phyloP scores from a whole-genome alignment of 1,140 invertebrate genomes.

The Zaprionus capensis region DNA sequence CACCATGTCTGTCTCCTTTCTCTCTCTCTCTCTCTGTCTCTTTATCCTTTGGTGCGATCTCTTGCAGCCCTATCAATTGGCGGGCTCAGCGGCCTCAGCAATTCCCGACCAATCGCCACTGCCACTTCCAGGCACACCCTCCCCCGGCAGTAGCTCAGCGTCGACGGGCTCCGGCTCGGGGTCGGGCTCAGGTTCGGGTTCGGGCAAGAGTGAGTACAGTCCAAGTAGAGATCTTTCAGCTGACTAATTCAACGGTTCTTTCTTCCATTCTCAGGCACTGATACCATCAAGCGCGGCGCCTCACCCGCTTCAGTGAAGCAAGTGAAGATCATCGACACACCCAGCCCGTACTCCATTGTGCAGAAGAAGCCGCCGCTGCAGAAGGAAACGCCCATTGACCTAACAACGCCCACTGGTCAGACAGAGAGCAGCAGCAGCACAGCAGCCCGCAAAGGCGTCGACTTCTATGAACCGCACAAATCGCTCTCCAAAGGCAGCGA shows the following conservation, averaged over 20 bases:
- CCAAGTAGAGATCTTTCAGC: neutral
- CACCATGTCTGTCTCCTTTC: slow-evolving; percentile 5
- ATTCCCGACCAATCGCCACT: slow-evolving; percentile 84
- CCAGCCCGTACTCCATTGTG: slow-evolving; percentile 77
- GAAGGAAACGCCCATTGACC: slow-evolving; percentile 64
- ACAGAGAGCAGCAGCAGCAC: slow-evolving; percentile 39
- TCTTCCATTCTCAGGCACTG: slow-evolving; percentile 67
- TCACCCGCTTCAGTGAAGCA: slow-evolving; percentile 81
- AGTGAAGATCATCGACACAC: slow-evolving; percentile 77
- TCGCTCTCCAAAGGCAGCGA: slow-evolving; percentile 59
- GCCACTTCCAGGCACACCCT: slow-evolving; percentile 84
- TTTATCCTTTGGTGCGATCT: slow-evolving; percentile 28
- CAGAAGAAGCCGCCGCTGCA: slow-evolving; percentile 72
- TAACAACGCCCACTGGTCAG: slow-evolving; percentile 59
- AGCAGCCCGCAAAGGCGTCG: slow-evolving; percentile 62
- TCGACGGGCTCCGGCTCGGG: slow-evolving; percentile 83
- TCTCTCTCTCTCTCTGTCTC: slow-evolving; percentile 18
- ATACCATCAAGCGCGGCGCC: slow-evolving; percentile 84
- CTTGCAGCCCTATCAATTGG: slow-evolving; percentile 84
- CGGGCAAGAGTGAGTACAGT: slow-evolving; percentile 76
- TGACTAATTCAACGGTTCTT: neutral
- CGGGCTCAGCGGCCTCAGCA: slow-evolving; percentile 84
- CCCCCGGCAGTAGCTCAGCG: slow-evolving; percentile 84
- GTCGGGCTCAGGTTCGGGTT: slow-evolving; percentile 74
- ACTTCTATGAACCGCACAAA: slow-evolving; percentile 81